These are phyloP conservation scores for Pseudotriccus pelzelni DNA, from an alignment of 2,797 vertebrate genomes.

Conservation along the genomic window DNA sequence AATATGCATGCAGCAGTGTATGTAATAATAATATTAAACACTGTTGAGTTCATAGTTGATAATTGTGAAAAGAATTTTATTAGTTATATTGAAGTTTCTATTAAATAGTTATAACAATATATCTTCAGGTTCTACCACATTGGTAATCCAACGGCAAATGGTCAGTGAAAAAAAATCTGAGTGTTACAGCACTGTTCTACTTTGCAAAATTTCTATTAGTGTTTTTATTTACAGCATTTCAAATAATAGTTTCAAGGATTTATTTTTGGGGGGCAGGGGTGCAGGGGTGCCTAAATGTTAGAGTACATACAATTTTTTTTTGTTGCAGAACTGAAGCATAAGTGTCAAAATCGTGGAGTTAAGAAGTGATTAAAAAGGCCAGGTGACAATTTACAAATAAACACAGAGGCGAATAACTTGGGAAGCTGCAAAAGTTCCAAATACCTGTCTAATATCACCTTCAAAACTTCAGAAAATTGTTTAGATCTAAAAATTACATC, in stretches of 20 bases:
- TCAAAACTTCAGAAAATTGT: not conserved
- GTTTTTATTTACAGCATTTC: not conserved
- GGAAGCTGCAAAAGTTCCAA: not conserved
- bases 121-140: fast-evolving
- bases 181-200: not conserved
- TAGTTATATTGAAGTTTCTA: not conserved
- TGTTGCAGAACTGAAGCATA: not conserved
- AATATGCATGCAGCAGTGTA: not conserved
- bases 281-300: not conserved
- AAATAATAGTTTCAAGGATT: not conserved
- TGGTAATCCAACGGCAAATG: not conserved
- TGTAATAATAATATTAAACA: not conserved
- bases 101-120: not conserved
- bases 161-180: not conserved
- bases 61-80: not conserved
- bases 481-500: not conserved
- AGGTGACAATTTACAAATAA: not conserved
- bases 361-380: not conserved
- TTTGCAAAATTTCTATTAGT: not conserved
- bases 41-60: not conserved
- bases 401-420: fast-evolving
- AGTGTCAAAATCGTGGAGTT: not conserved
- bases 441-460: not conserved
- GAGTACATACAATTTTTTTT: not conserved
- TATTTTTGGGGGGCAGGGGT: not conserved